These are phyloP conservation scores for Idaea dimidiata DNA, from an alignment of 2,888 invertebrate genomes.

Conservation along the genomic window DNA sequence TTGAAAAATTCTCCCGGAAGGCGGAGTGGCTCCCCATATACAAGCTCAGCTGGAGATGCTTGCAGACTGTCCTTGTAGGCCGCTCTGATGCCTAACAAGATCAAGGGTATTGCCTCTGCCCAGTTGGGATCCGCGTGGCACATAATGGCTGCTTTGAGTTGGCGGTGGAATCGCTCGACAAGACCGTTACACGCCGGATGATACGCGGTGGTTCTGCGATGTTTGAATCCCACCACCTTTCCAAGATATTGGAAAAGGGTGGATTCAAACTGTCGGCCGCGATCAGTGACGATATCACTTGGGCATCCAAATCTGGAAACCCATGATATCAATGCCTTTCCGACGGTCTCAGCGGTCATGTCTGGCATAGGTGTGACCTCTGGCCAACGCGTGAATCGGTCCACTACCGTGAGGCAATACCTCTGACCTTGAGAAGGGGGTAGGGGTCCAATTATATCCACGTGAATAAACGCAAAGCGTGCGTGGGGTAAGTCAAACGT, in stretches of 20 bases:
- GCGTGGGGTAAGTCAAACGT: constrained; percentile 29
- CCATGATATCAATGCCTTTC: constrained; percentile 39
- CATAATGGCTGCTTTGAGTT: constrained; percentile 20
- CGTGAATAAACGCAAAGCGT: constrained; percentile 29
- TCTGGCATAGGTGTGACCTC: constrained; percentile 31
- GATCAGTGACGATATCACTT: no score
- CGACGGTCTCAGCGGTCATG: constrained; percentile 51
- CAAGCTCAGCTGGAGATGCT: constrained; percentile 15
- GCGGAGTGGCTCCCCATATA: constrained; percentile 12
- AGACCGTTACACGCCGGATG: no score
- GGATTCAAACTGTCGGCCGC: constrained; percentile 38
- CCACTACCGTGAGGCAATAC: constrained; percentile 32
- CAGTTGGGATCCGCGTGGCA: constrained; percentile 16
- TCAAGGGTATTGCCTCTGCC: constrained; percentile 12
- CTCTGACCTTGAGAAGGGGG: constrained; percentile 17
- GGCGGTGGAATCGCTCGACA: constrained; percentile 23
- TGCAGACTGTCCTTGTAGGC: constrained; percentile 19
- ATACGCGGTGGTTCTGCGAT: constrained; percentile 20
- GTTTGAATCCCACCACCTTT: constrained; percentile 12
- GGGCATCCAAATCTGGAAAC: constrained; percentile 35
- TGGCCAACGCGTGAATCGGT: constrained; percentile 32
- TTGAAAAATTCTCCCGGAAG: constrained; percentile 17
- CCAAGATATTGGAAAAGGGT: constrained; percentile 14
- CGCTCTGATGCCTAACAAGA: constrained; percentile 17
- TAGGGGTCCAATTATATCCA: constrained; percentile 27